Conservation (phyloP, 2,888 invertebrate species). For the Dolomedes plantarius region DNA sequence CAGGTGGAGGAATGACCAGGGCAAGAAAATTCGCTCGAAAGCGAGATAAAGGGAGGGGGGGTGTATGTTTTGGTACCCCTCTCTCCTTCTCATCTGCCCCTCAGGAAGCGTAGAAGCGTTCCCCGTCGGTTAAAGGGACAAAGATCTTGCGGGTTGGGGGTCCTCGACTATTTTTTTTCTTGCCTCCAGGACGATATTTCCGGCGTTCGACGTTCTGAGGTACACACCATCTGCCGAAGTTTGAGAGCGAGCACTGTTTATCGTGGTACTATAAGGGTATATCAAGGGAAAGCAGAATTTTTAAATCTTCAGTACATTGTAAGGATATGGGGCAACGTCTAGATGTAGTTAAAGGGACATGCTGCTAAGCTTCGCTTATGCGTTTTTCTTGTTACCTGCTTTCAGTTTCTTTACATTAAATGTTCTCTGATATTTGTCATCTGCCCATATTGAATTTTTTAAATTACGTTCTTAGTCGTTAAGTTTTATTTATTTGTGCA, state of each 20-base stretch:
- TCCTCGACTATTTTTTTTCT: slow-evolving; percentile 15
- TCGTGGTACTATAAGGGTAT: no score
- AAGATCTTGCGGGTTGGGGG: slow-evolving; percentile 33
- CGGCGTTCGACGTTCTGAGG: slow-evolving; percentile 24
- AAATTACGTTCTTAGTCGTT: no score
- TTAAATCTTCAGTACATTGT: no score
- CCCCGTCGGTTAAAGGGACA: slow-evolving; percentile 36
- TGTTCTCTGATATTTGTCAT: no score
- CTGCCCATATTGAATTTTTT: no score
- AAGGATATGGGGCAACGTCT: no score
- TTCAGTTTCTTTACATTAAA: no score
- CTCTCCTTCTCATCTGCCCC: slow-evolving; percentile 7
- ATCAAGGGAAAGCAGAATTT: no score
- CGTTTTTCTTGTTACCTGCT: no score
- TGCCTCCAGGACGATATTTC: slow-evolving; percentile 19
- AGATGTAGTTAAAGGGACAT: no score
- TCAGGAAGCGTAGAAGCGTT: slow-evolving; percentile 48
- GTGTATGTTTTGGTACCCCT: not conserved
- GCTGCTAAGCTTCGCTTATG: no score
- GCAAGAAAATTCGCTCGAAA: slow-evolving; percentile 57
- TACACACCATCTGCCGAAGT: slow-evolving; percentile 51
- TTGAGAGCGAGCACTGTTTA: not conserved
- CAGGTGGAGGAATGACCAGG: slow-evolving; percentile 50
- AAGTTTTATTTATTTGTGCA: no score
- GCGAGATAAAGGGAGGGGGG: slow-evolving; percentile 5